Evolutionary conservation across 2,888 invertebrate species (phyloP).

Genomic region (Taphrorychus bicolor): DNA sequence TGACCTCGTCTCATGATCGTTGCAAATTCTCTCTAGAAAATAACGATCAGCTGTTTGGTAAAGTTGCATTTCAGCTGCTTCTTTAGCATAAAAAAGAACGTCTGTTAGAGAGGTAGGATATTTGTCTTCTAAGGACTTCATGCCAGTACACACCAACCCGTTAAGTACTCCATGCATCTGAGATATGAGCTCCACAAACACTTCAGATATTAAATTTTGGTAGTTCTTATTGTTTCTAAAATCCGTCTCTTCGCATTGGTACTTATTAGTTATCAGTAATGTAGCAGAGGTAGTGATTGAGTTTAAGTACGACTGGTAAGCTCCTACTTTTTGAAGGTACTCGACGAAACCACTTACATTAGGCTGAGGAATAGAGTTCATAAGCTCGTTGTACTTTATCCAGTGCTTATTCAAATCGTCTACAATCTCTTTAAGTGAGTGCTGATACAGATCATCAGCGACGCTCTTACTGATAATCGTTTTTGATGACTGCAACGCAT

Average conservation of each 20-base stretch:
- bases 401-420: constrained; percentile 52
- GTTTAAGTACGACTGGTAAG: constrained; percentile 50
- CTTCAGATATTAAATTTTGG: constrained; percentile 50
- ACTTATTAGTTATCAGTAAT: constrained; percentile 47
- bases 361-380: constrained; percentile 41
- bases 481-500: constrained; percentile 41
- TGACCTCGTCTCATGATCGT: constrained; percentile 47
- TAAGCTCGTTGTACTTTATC: constrained; percentile 44
- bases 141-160: constrained; percentile 43
- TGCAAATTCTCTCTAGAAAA: constrained; percentile 52
- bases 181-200: constrained; percentile 51
- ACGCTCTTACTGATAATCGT: constrained; percentile 47
- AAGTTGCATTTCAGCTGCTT: constrained; percentile 54
- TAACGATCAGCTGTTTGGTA: constrained; percentile 52
- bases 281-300: constrained; percentile 50
- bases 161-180: constrained; percentile 53
- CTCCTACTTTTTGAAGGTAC: constrained; percentile 46
- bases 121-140: constrained; percentile 36
- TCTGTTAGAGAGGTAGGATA: constrained; percentile 25
- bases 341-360: constrained; percentile 44
- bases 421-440: constrained; percentile 50
- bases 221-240: constrained; percentile 42
- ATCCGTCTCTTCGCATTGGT: constrained; percentile 39
- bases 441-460: constrained; percentile 50
- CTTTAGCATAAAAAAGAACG: constrained; percentile 53